Base-by-base conservation (phyloP, 2,888 invertebrate species). In the Linnaemya tessellans region DNA sequence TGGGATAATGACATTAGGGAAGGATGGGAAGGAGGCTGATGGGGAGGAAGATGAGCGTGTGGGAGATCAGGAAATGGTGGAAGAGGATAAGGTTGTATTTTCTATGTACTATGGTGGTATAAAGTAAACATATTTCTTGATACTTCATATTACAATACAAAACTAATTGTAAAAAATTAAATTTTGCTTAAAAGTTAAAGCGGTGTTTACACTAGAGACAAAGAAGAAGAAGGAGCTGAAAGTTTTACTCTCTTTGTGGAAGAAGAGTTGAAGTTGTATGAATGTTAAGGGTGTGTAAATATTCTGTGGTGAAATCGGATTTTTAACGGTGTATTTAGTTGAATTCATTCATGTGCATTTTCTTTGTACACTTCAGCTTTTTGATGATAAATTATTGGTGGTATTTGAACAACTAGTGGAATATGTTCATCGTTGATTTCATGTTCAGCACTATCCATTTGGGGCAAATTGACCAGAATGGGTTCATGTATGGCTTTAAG, bases 381-480 rank as follows among this genome's bases (percentile, higher is more conserved):
- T 20, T 77, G 75, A 35, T 87, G 87, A 67, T 88, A 88, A 43
- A 88, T 87, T 7, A 87, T 81, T 18, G 88, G 84, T 25, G 88
- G 88, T 62, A 85, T 80, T 51, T 87, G 88, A 0, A 88, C 71
- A 15, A 87, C 81, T 1, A 87, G 65, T 1, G 87, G 86, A 15
- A 43, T 38, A 9, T 82, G 84, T 41, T 79, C 58, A 0, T 70
- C 49, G 68, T 70, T 64, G n/a, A 85, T 46, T 58, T 87, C 77
- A 43, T 84, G 38, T n/a, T 83, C 51, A 1, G 38, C 15, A 13
- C 78, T 79, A 11, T 78, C 41, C 13, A 75, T 54, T 0, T 84
- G 81, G 0, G 88, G 88, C 20, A 88, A 81, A 30, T 87, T 87
- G 3, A 88, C 84, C 7, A 88, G 86, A 8, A 88, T 73, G 9